A percentile compares a stretch with the other conserved stretches of the same genome.
phyloP scores from a whole-genome alignment of 2,888 invertebrate species.

The Idaea straminata region DNA sequence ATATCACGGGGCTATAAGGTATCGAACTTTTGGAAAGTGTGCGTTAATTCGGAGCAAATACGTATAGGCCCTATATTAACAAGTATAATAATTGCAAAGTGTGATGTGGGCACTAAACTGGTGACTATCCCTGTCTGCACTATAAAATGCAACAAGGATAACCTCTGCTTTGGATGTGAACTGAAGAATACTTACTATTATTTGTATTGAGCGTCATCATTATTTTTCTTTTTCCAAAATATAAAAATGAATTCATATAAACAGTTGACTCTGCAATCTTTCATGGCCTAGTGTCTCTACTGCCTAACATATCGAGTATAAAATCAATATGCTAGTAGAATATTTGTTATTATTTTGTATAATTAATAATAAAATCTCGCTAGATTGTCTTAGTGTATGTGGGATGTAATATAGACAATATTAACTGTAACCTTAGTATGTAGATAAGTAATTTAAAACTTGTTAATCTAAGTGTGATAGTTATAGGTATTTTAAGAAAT shows the following conservation, averaged over 20 bases:
- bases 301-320: slow-evolving; percentile 74
- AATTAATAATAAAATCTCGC: slow-evolving; percentile 55
- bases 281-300: slow-evolving; percentile 63
- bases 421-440: slow-evolving; percentile 47
- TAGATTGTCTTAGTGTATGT: slow-evolving; percentile 47
- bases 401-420: slow-evolving; percentile 74
- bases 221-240: slow-evolving; percentile 7
- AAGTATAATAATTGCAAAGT: too few relatives aligned
- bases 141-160: too few relatives aligned
- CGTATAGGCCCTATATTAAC: too few relatives aligned
- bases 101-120: too few relatives aligned
- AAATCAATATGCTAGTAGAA: slow-evolving; percentile 62
- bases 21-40: too few relatives aligned
- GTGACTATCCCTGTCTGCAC: too few relatives aligned
- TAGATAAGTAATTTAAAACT: slow-evolving; percentile 37
- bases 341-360: slow-evolving; percentile 55
- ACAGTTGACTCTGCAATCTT: slow-evolving; percentile 40
- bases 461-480: slow-evolving; percentile 5
- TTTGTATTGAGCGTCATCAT: too few relatives aligned
- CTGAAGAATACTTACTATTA: too few relatives aligned
- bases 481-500: slow-evolving; percentile 1
- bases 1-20: too few relatives aligned
- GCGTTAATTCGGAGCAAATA: too few relatives aligned
- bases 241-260: slow-evolving; percentile 29
- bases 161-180: too few relatives aligned